A percentile compares a stretch with the other conserved stretches of the same genome.
Conservation (phyloP, 2,888 invertebrate species). For the Perizoma affinitatum region DNA sequence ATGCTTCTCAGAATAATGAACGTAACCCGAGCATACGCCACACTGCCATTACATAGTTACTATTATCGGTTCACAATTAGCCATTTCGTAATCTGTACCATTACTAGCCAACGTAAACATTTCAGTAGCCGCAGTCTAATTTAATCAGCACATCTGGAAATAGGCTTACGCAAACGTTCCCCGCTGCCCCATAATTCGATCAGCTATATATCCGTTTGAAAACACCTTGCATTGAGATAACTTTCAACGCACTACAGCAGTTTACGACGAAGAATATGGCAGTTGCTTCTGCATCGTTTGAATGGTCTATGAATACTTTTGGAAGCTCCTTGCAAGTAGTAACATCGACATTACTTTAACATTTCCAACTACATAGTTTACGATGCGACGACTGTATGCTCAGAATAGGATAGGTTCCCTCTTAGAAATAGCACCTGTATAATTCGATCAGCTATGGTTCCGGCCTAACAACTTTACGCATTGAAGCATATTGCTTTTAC, state of each 20-base stretch:
- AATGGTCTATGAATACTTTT: neutral
- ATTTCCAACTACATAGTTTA: neutral
- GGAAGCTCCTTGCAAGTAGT: neutral
- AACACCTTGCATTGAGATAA: constrained; percentile 35
- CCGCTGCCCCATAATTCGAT: constrained; percentile 47
- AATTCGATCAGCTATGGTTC: constrained; percentile 1
- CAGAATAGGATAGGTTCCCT: neutral
- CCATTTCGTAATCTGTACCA: constrained; percentile 44
- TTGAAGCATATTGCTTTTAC: too few relatives aligned
- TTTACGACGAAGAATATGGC: neutral
- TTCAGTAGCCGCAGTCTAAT: constrained; percentile 44
- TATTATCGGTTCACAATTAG: constrained; percentile 8
- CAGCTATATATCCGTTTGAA: constrained; percentile 43
- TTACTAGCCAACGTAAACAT: constrained; percentile 48
- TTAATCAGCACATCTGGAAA: constrained; percentile 50
- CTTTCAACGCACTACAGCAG: neutral
- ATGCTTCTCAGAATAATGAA: too few relatives aligned
- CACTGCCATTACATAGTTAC: constrained; percentile 7
- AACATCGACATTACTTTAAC: neutral
- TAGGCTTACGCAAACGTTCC: constrained; percentile 46
- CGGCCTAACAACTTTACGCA: neutral
- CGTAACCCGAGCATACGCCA: constrained; percentile 14
- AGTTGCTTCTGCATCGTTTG: neutral
- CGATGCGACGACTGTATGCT: neutral
- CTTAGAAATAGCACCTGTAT: neutral